These are phyloP conservation scores for Rhabdornis inornatus DNA, from an alignment of 2,113 vertebrate genomes.

Conservation along the genomic window DNA sequence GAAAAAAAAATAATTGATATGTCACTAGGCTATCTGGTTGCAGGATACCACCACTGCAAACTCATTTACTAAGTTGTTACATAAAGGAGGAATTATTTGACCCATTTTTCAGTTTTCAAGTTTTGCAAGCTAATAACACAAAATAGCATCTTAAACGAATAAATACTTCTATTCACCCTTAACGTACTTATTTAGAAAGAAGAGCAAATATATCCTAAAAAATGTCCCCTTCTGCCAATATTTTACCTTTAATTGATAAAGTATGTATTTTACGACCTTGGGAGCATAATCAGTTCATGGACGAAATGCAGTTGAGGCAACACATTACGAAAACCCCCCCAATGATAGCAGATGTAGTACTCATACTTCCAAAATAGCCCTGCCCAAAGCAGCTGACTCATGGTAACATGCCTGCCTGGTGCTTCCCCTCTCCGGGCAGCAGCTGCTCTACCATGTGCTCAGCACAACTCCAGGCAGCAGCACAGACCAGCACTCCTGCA, in stretches of 20 bases:
- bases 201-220: not conserved
- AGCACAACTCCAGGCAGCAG: conserved; percentile 26
- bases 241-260: not conserved
- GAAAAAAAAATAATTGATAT: not conserved
- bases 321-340: not conserved
- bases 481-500: accelerated
- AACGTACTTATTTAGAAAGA: not conserved
- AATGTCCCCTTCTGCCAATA: not conserved
- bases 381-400: conserved; percentile 64
- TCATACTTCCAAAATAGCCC: conserved; percentile 50
- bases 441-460: conserved; percentile 35
- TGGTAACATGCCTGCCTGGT: not conserved
- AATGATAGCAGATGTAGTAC: conserved; percentile 7
- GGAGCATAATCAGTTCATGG: not conserved
- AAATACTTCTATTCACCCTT: not conserved
- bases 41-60: not conserved
- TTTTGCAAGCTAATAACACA: not conserved
- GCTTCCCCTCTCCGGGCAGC: not conserved
- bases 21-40: not conserved
- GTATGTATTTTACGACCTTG: not conserved
- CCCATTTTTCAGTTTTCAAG: not conserved
- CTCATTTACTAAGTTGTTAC: not conserved
- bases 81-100: not conserved
- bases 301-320: not conserved
- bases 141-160: not conserved